phyloP scores from a whole-genome alignment of 1,140 invertebrate genomes.

The Dinoponera quadriceps region DNA sequence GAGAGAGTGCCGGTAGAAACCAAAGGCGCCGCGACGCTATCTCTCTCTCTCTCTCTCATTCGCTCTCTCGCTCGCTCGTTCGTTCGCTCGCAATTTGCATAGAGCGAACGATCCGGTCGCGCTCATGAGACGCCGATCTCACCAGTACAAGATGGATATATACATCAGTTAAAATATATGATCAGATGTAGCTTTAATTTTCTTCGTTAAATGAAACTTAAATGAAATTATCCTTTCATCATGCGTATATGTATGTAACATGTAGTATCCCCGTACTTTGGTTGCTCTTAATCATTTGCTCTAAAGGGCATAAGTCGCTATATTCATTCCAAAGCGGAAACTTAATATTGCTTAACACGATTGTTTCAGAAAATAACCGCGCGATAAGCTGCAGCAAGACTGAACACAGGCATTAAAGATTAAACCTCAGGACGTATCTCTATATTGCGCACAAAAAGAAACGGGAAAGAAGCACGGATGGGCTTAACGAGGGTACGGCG shows the following conservation, averaged over 20 bases:
- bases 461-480: constrained; percentile 5
- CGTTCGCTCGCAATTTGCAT: constrained; percentile 52
- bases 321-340: not conserved
- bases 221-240: not conserved
- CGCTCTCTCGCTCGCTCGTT: constrained; percentile 17
- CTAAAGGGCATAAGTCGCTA: not conserved
- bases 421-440: not conserved
- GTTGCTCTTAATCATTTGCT: not conserved
- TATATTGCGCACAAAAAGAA: constrained; percentile 2
- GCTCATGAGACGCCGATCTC: constrained; percentile 21
- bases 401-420: too few species aligned
- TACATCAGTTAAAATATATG: too few species aligned
- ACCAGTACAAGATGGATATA: too few species aligned
- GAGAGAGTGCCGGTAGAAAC: constrained; percentile 55
- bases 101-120: constrained; percentile 42
- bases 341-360: too few species aligned
- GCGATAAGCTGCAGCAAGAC: too few species aligned
- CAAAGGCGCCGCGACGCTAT: constrained; percentile 53
- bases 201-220: not conserved
- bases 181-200: too few species aligned
- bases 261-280: not conserved
- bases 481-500: constrained; percentile 29
- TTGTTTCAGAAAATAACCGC: too few species aligned
- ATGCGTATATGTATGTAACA: not conserved
- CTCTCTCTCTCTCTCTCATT: constrained; percentile 34